Conservation (phyloP, 2,888 invertebrate genomes). For the Leucophenga maculata region DNA sequence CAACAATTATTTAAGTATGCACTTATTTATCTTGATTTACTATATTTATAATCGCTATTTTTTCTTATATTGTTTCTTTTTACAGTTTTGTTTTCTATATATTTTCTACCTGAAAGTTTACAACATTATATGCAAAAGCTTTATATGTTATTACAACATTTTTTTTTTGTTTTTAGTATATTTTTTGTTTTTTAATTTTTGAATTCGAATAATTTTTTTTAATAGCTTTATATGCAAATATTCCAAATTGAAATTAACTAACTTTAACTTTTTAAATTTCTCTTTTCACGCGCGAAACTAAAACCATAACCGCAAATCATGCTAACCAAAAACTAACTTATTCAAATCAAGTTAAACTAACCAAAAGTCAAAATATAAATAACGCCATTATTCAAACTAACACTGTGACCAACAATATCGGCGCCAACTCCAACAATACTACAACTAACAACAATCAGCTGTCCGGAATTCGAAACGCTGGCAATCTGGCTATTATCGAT, state of each 20-base stretch:
- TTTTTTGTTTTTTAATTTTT: conserved; percentile 11
- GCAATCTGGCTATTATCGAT: conserved; percentile 25
- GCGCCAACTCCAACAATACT: conserved; percentile 35
- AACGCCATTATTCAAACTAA: conserved; percentile 54
- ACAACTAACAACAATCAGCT: conserved; percentile 30
- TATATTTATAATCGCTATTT: conserved; percentile 4
- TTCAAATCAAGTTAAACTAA: conserved; percentile 36
- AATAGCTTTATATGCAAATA: conserved; percentile 36
- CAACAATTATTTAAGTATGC: conserved; percentile 23
- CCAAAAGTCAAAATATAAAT: conserved; percentile 49
- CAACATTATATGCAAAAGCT: conserved; percentile 13
- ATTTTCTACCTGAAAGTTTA: not conserved
- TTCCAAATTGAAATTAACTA: conserved; percentile 43
- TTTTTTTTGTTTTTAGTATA: conserved; percentile 31
- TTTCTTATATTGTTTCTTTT: conserved; percentile 9
- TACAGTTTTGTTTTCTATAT: not conserved
- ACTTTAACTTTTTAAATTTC: conserved; percentile 46
- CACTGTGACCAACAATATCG: conserved; percentile 44
- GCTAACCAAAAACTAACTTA: conserved; percentile 5
- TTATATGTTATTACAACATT: conserved; percentile 32
- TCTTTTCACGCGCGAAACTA: conserved; percentile 48
- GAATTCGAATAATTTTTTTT: conserved; percentile 31
- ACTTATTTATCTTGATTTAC: conserved; percentile 9
- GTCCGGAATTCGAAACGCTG: conserved; percentile 1
- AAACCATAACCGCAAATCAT: not conserved